A percentile compares a stretch with the other conserved stretches of the same genome.
phyloP scores from a whole-genome alignment of 2,113 vertebrate genomes.

The Rutilus rutilus region DNA sequence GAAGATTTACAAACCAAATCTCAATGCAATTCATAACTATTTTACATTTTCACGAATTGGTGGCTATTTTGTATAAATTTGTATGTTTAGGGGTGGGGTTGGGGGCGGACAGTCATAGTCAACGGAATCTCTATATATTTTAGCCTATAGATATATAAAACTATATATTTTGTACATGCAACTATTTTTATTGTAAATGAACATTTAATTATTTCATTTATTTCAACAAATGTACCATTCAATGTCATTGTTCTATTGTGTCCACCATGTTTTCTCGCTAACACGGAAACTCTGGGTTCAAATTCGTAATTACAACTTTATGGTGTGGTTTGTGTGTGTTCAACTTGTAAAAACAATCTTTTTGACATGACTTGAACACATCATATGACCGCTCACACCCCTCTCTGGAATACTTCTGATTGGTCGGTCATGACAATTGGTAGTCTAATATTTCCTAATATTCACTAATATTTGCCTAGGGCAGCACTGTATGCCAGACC shows the following conservation, averaged over 20 bases:
- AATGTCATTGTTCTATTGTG: too few relatives aligned
- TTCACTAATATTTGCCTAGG: too few relatives aligned
- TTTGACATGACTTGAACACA: neutral
- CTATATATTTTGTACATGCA: neutral
- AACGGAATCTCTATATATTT: neutral
- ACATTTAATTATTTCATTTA: too few relatives aligned
- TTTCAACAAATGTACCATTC: too few relatives aligned
- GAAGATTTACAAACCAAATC: neutral
- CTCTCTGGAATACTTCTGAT: neutral
- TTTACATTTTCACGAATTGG: too few relatives aligned
- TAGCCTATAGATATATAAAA: neutral
- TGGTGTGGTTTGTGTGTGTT: neutral
- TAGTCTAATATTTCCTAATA: neutral
- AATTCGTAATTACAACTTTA: neutral
- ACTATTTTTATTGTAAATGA: too few relatives aligned
- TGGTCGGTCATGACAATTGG: neutral
- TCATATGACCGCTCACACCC: neutral
- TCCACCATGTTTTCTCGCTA: too few relatives aligned
- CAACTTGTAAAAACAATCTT: neutral
- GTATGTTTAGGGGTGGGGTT: too few relatives aligned
- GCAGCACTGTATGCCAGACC: too few relatives aligned
- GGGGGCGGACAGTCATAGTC: too few relatives aligned
- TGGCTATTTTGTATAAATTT: too few relatives aligned
- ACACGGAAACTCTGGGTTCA: neutral
- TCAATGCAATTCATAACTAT: too few relatives aligned